Evolutionary conservation across 2,113 vertebrate genomes (phyloP).

Genomic region (Podilymbus podiceps): DNA sequence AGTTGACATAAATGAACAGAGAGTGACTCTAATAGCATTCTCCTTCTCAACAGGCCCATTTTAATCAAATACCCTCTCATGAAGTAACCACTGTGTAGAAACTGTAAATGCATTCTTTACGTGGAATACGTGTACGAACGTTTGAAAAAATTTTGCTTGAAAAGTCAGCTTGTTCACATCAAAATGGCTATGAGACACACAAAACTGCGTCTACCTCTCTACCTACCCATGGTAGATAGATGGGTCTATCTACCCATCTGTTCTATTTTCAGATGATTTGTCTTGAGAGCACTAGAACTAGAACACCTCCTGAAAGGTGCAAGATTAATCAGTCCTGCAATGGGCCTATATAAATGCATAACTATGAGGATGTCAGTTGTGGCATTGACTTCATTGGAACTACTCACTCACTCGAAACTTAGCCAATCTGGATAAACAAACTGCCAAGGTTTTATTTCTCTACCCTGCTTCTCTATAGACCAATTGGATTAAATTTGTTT

Average conservation of each 20-base stretch:
- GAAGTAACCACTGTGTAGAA: neutral
- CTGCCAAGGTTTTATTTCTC: neutral
- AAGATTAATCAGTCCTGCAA: neutral
- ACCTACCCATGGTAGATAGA: neutral
- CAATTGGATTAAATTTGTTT: neutral
- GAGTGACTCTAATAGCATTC: neutral
- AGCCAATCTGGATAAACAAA: neutral
- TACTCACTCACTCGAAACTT: neutral
- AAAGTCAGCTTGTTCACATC: neutral
- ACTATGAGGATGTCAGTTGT: neutral
- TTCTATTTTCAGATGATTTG: neutral
- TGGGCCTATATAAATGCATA: neutral
- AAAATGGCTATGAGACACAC: neutral
- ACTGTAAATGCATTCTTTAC: neutral
- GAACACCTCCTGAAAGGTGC: neutral
- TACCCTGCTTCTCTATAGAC: neutral
- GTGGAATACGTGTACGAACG: neutral
- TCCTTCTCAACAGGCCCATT: neutral
- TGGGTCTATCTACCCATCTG: neutral
- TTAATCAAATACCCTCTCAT: neutral
- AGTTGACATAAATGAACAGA: neutral
- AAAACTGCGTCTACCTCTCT: neutral
- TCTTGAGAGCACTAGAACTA: neutral
- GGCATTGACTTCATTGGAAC: neutral
- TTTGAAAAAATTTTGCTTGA: neutral